A percentile compares a stretch with the other conserved stretches of the same genome.
Evolutionary conservation across 2,797 vertebrate species (phyloP).

Genomic region (Ptychobarbus kaznakovi): DNA sequence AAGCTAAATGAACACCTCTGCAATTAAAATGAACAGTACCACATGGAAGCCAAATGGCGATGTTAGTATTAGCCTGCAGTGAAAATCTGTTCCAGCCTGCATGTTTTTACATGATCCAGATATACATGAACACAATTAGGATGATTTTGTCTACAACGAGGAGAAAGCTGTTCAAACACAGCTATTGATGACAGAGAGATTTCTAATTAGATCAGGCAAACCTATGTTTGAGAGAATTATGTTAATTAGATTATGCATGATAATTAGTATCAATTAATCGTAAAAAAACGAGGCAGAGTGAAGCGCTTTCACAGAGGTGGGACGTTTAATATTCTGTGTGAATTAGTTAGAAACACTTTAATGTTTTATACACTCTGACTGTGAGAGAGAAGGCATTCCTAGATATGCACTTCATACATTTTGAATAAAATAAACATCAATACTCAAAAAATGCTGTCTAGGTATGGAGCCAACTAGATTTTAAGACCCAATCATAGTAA

Average conservation of each 20-base stretch:
- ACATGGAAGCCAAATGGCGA: conserved; percentile 23
- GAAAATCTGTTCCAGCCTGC: conserved; percentile 11
- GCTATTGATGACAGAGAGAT: conserved; percentile 18
- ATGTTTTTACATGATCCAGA: conserved; percentile 18
- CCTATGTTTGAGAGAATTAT: conserved; percentile 26
- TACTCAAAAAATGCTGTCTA: background rate
- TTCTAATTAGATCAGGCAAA: background rate
- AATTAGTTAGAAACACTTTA: background rate
- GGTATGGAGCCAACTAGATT: background rate
- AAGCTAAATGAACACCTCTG: conserved; percentile 42
- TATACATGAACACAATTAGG: background rate
- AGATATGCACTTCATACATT: background rate
- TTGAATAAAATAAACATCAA: background rate
- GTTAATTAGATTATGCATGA: conserved; percentile 27
- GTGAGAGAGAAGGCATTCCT: background rate
- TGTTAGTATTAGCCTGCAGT: conserved; percentile 27
- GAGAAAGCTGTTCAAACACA: conserved; percentile 19
- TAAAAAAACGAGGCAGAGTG: conserved; percentile 4
- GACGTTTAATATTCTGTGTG: background rate
- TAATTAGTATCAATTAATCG: conserved; percentile 33
- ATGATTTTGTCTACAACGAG: background rate
- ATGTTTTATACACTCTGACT: conserved; percentile 11
- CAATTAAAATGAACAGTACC: conserved; percentile 32
- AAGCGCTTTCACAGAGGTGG: background rate
- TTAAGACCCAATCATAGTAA: background rate